phyloP scores from a whole-genome alignment of 2,113 vertebrate genomes.

The Hippoglossus stenolepis region DNA sequence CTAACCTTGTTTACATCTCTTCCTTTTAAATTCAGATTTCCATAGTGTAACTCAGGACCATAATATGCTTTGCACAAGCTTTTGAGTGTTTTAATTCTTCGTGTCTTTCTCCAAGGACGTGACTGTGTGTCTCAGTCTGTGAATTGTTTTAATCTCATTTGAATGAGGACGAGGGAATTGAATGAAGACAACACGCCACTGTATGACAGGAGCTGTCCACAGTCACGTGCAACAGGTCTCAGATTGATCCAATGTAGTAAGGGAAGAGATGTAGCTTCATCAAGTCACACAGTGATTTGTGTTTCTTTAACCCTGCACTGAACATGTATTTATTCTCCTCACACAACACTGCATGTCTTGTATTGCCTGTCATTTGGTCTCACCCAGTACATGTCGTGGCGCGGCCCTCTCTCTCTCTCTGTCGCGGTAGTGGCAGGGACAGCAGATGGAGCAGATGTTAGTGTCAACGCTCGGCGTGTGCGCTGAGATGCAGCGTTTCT shows the following conservation, averaged over 20 bases:
- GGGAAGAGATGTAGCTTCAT: background rate
- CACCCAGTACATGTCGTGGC: conserved; percentile 17
- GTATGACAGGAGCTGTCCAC: too few relatives aligned
- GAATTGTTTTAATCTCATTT: too few relatives aligned
- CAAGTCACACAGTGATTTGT: background rate
- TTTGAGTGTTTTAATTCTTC: background rate
- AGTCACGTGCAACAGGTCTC: conserved; percentile 9
- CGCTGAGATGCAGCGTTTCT: conserved; percentile 55
- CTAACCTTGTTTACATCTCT: too few relatives aligned
- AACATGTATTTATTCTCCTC: background rate
- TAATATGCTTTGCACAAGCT: too few relatives aligned
- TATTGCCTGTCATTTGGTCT: background rate
- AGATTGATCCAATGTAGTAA: background rate
- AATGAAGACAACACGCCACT: background rate
- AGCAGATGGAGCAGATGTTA: conserved; percentile 77
- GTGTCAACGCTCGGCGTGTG: conserved; percentile 64
- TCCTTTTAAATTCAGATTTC: too few relatives aligned
- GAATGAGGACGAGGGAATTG: too few relatives aligned
- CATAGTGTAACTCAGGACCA: too few relatives aligned
- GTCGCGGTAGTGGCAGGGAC: conserved; percentile 42
- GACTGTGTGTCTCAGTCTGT: too few relatives aligned
- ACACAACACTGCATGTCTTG: background rate
- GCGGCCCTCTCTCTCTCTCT: conserved; percentile 29
- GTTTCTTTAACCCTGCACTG: background rate
- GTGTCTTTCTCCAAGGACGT: background rate